Conservation (phyloP, 1,140 invertebrate species). For the Schmidtea mediterranea region DNA sequence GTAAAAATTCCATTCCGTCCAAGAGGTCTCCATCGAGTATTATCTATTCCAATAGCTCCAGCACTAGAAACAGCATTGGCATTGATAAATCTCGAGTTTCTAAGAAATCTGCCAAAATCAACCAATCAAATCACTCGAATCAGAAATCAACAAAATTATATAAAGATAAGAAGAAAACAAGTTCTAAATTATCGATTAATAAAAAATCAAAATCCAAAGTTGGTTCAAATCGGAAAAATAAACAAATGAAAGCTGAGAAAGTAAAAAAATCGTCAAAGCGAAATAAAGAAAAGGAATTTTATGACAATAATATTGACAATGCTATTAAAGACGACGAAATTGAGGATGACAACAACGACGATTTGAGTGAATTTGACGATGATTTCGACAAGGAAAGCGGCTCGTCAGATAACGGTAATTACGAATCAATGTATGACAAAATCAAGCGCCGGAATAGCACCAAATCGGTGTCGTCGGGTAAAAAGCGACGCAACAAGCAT, state of each 20-base stretch:
- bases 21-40: too few relatives aligned
- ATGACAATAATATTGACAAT: conserved; percentile 31
- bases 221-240: conserved; percentile 10
- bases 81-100: too few relatives aligned
- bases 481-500: too few relatives aligned
- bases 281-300: conserved; percentile 11
- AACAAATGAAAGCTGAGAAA: conserved; percentile 10
- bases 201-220: conserved; percentile 5
- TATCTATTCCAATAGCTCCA: too few relatives aligned
- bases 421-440: conserved; percentile 92
- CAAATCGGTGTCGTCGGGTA: conserved; percentile 28
- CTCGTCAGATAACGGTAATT: conserved; percentile 19
- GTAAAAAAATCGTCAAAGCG: conserved; percentile 10
- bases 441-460: conserved; percentile 67
- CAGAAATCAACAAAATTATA: too few relatives aligned
- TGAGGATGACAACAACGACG: conserved; percentile 11
- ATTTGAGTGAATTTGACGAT: conserved; percentile 8
- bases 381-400: background rate
- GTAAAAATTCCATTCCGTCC: too few relatives aligned
- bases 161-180: conserved; percentile 4
- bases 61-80: too few relatives aligned
- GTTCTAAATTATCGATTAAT: conserved; percentile 7
- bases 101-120: too few relatives aligned
- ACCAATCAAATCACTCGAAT: too few relatives aligned
- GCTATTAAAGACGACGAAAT: conserved; percentile 33